phyloP scores from a whole-genome alignment of 2,888 invertebrate genomes.

The Schizotus pectinicornis region DNA sequence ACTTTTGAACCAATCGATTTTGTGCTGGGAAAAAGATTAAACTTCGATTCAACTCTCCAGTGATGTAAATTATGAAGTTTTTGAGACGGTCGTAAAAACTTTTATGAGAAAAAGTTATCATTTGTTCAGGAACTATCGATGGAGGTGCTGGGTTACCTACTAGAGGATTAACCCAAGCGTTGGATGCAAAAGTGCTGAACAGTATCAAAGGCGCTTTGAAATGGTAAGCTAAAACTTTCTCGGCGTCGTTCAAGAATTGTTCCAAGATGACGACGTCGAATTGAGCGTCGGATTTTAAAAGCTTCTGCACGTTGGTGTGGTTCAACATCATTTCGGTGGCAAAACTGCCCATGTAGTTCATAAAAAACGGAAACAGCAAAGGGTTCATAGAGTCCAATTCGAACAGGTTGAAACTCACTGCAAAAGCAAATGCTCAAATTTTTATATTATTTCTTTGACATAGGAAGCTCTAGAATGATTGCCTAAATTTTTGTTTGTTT shows the following conservation, averaged over 20 bases:
- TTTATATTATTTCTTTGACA: no score
- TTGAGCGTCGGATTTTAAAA: conserved; percentile 47
- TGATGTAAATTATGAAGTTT: conserved; percentile 52
- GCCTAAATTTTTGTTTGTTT: no score
- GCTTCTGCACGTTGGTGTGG: conserved; percentile 41
- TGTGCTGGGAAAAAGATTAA: conserved; percentile 34
- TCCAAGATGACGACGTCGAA: conserved; percentile 59
- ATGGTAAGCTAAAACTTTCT: conserved; percentile 52
- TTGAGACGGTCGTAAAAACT: conserved; percentile 61
- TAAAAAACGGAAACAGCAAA: not conserved
- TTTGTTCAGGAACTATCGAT: conserved; percentile 59
- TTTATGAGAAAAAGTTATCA: conserved; percentile 53
- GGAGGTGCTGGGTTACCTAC: conserved; percentile 61
- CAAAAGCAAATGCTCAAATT: conserved; percentile 50
- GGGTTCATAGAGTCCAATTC: not conserved
- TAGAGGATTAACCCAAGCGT: conserved; percentile 58
- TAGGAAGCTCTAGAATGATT: no score
- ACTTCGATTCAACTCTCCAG: not conserved
- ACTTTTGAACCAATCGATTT: conserved; percentile 40
- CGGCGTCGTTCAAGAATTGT: conserved; percentile 60
- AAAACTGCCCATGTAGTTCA: not conserved
- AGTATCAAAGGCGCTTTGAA: conserved; percentile 53
- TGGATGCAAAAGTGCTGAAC: conserved; percentile 59
- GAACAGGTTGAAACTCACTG: conserved; percentile 9
- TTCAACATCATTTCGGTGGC: conserved; percentile 33